These are phyloP conservation scores for Anastatus disparis DNA, from an alignment of 1,140 invertebrate genomes.

Conservation along the genomic window DNA sequence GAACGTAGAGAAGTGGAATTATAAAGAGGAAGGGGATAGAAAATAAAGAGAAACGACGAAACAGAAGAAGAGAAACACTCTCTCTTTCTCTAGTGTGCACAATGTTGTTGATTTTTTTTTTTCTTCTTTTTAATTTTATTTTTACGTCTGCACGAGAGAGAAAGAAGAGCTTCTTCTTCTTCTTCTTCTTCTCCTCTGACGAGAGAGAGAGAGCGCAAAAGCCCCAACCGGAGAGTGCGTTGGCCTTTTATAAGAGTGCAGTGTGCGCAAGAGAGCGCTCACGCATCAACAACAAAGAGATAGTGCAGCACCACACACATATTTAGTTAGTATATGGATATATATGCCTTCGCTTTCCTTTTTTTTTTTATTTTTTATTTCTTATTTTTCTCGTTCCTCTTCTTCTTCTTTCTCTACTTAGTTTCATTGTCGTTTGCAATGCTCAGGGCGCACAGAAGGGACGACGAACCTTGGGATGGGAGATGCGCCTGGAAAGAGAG, in stretches of 20 bases:
- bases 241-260: too few species aligned
- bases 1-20: background rate
- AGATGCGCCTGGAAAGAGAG: background rate
- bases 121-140: too few species aligned
- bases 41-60: background rate
- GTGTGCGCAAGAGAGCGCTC: too few species aligned
- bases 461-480: constrained; percentile 37
- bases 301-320: constrained; percentile 31
- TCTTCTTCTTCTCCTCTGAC: constrained; percentile 49
- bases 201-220: constrained; percentile 5
- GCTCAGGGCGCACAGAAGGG: constrained; percentile 1
- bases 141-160: constrained; percentile 54
- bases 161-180: too few species aligned
- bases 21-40: background rate
- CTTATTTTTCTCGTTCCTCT: background rate
- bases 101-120: too few species aligned
- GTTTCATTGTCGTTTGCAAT: constrained; percentile 31
- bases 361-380: background rate
- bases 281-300: constrained; percentile 56
- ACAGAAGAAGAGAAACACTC: background rate
- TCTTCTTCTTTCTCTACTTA: background rate
- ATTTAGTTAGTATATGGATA: too few species aligned
- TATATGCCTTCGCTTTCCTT: background rate
- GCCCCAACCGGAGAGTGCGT: constrained; percentile 45
- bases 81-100: too few species aligned